A percentile compares a stretch with the other conserved stretches of the same genome.
phyloP scores from a whole-genome alignment of 2,113 vertebrate genomes.

The Zosterops japonicus region DNA sequence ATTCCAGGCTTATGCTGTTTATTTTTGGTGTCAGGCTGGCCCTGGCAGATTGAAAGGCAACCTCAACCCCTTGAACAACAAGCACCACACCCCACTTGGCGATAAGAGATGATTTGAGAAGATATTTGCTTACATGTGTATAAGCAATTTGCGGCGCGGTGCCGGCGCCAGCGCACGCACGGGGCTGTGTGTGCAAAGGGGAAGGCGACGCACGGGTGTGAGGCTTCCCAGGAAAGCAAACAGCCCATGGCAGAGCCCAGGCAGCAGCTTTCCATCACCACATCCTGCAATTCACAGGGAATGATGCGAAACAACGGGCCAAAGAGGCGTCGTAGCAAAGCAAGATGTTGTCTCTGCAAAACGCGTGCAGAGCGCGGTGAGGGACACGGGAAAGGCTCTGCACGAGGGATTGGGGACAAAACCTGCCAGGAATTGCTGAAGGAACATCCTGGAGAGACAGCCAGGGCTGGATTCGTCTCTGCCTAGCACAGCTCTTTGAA shows the following conservation, averaged over 20 bases:
- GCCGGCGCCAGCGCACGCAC: slow-evolving; percentile 12
- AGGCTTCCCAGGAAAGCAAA: slow-evolving; percentile 29
- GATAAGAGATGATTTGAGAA: slow-evolving; percentile 91
- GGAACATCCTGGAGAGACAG: background rate
- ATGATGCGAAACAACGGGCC: slow-evolving; percentile 47
- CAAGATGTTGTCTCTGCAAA: background rate
- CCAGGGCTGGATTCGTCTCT: background rate
- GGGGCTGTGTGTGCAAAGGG: slow-evolving; percentile 36
- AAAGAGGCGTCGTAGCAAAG: background rate
- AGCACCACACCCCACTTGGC: slow-evolving; percentile 82
- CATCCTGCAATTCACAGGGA: slow-evolving; percentile 69
- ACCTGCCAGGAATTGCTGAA: background rate
- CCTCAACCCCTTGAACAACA: slow-evolving; percentile 79
- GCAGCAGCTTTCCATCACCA: slow-evolving; percentile 73
- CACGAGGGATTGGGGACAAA: background rate
- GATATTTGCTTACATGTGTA: slow-evolving; percentile 93
- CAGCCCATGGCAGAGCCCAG: slow-evolving; percentile 50
- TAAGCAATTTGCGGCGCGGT: slow-evolving; percentile 78
- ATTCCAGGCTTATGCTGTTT: slow-evolving; percentile 79
- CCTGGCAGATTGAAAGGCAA: slow-evolving; percentile 79
- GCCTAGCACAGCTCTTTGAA: background rate
- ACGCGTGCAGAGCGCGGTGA: background rate
- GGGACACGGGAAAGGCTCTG: background rate
- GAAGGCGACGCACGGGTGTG: background rate
- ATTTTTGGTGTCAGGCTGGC: slow-evolving; percentile 83